Conservation (phyloP, 1,140 invertebrate genomes). For the Drosophila bifasciata region DNA sequence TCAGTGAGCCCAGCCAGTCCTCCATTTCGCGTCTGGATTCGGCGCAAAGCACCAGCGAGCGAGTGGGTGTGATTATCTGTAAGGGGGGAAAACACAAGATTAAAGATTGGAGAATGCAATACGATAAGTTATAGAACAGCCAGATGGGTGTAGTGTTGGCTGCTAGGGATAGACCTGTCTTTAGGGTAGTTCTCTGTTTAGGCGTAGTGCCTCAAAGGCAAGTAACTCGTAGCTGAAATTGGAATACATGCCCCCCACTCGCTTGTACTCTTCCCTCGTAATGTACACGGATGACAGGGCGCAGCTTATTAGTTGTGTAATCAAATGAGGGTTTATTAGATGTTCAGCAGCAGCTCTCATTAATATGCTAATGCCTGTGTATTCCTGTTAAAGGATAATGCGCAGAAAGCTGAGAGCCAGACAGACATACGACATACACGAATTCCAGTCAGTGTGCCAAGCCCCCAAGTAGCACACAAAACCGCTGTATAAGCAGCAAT, state of each 20-base stretch:
- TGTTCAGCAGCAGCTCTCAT: constrained; percentile 45
- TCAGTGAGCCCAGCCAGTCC: constrained; percentile 92
- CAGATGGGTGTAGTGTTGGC: background rate
- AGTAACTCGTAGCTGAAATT: background rate
- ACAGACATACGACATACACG: constrained; percentile 27
- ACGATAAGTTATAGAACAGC: too few relatives aligned
- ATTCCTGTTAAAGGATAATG: constrained; percentile 49
- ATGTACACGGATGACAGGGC: background rate
- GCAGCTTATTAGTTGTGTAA: constrained; percentile 64
- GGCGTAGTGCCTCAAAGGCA: too few relatives aligned
- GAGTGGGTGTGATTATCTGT: constrained; percentile 94
- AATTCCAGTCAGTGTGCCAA: constrained; percentile 44
- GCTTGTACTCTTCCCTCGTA: too few relatives aligned
- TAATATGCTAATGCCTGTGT: constrained; percentile 62
- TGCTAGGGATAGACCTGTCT: background rate
- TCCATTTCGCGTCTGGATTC: constrained; percentile 94
- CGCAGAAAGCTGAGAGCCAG: constrained; percentile 30
- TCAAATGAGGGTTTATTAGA: constrained; percentile 51
- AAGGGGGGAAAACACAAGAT: constrained; percentile 46
- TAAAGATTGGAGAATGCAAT: too few relatives aligned
- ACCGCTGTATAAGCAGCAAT: constrained; percentile 10
- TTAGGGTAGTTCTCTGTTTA: background rate
- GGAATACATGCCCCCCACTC: background rate
- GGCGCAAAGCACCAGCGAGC: constrained; percentile 92
- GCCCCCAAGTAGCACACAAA: constrained; percentile 30